Evolutionary conservation across 2,113 vertebrate genomes (phyloP), one percentile per base, ranked within the genome.

Genomic region (Myotis brandtii): DNA sequence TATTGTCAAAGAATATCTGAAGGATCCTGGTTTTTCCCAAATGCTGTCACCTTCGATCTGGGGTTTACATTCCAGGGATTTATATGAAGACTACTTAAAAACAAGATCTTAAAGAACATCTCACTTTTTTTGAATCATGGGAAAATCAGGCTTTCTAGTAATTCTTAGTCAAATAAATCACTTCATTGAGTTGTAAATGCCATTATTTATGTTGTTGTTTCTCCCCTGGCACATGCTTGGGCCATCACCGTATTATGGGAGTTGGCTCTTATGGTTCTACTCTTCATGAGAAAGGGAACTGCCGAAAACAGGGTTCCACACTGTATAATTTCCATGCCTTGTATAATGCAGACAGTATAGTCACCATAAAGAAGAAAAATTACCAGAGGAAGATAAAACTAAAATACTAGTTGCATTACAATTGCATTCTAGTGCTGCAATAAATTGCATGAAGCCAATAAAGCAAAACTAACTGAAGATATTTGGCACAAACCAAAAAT

Each of bases 401-500:
- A 98, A 98, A 98, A 98, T 98, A 98, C 96, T 98, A 96, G 97
- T 98, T 98, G 98, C 97, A 98, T 98, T 98, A 98, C 98, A 98
- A 98, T 98, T 89, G 88, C 96, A 98, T 98, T 98, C 98, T 97
- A 98, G 97, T 98, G 97, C 97, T 67, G 96, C 97, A 98, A 98
- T 98, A 98, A 98, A 98, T 98, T 98, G 97, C 97, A 93, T 79
- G 97, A 97, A 98, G 96, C 98, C 98, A 98, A 98, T 98, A 98
- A 99, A 98, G 98, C 98, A 98, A 98, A 98, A 98, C 98, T 98
- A 98, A 98, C 98, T 96, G 98, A 98, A 99, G 98, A 97, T 98
- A 98, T 98, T 98, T 98, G 98, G 98, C 98, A 98, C 97, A 98
- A 98, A 98, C 98, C 98, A 98, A 98, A 98, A 98, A 98, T 96